Evolutionary conservation across 2,113 vertebrate species (phyloP), one percentile per base, ranked within the genome.

Genomic region (Ciconia boyciana): DNA sequence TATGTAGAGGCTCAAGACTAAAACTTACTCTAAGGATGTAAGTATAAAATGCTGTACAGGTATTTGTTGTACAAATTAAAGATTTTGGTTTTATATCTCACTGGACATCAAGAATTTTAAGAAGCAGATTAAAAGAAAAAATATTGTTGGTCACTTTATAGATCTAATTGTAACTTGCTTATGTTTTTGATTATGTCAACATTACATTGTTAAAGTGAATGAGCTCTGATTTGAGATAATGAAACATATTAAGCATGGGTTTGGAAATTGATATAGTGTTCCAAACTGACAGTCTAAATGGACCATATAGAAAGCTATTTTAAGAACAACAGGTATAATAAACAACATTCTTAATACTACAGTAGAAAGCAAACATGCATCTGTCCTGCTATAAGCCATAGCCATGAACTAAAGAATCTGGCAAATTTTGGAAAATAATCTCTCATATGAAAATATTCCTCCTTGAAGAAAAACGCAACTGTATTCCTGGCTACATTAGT

Each of bases 121-220:
- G 43, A 51, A 71, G 14, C 20, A 72, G 9, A 66, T 84, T 66
- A 43, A 87, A 87, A 43, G 10, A 83, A 66, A 72, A 32, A 80
- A 3, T 36, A 24, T 13, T 54, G 6, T 66, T 0, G 0, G 4
- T 66, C 1, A 13, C 76, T 78, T 48, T 75, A 55, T 31, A 58
- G 3, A 34, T 68, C n/a, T 61, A 44, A 43, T 32, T 71, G 29
- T 70, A 64, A 43, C 25, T 71, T 78, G 4, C 13, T 36, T 76
- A 17, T 49, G 19, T 7, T 92, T 58, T 75, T 82, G 2, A 21
- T 82, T n/a, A 34, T 7, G 3, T 60, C 17, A 66, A 1, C 16
- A 18, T 84, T 55, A 4, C 5, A 14, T 48, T 58, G 24, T 65
- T 77, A 46, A 86, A 77, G 16, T 34, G 41, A 85, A 82, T 51